phyloP scores from a whole-genome alignment of 2,888 invertebrate genomes.

The Biston betularia region DNA sequence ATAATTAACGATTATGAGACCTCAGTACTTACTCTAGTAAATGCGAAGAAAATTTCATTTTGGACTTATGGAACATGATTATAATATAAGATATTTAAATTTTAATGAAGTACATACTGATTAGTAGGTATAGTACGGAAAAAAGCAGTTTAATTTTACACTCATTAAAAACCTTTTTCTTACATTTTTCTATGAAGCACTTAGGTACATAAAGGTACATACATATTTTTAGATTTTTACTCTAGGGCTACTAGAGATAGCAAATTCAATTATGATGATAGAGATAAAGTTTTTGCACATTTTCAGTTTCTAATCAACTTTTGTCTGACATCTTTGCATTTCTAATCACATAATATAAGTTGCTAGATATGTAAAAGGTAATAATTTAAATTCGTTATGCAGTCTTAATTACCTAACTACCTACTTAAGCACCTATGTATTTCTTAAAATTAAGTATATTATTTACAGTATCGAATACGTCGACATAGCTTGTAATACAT shows the following conservation, averaged over 20 bases:
- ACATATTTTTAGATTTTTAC: too few species aligned
- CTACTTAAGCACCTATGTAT: conserved; percentile 75
- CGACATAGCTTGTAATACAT: neutral
- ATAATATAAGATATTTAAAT: neutral
- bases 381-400: conserved; percentile 82
- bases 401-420: conserved; percentile 73
- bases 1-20: neutral
- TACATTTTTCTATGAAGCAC: too few species aligned
- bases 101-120: too few species aligned
- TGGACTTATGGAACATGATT: neutral
- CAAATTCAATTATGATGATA: too few species aligned
- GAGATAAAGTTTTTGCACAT: too few species aligned
- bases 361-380: conserved; percentile 46
- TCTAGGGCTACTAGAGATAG: too few species aligned
- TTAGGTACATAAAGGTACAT: too few species aligned
- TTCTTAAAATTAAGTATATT: conserved; percentile 45
- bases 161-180: too few species aligned
- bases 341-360: conserved; percentile 28
- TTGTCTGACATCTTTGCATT: too few species aligned
- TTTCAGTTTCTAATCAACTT: too few species aligned
- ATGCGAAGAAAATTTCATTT: conserved; percentile 21
- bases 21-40: conserved; percentile 12
- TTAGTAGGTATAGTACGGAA: too few species aligned
- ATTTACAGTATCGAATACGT: conserved; percentile 38
- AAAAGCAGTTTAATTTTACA: too few species aligned